Evolutionary conservation across 2,888 invertebrate genomes (phyloP).

Genomic region (Rhagophthalmus giganteus): DNA sequence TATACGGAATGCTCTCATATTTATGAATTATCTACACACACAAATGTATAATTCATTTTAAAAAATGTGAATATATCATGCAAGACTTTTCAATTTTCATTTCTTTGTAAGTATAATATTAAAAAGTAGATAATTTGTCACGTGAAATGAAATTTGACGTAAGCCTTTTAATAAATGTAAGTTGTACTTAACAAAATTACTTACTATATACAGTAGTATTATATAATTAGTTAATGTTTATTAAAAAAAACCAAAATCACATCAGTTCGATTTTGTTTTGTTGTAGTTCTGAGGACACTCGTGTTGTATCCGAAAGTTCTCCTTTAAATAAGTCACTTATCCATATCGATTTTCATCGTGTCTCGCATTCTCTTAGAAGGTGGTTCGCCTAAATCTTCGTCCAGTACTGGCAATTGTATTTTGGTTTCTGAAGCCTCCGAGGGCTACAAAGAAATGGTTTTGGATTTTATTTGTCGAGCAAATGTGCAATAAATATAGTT

Average conservation of each 20-base stretch:
- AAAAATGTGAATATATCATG: neutral
- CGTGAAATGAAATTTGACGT: neutral
- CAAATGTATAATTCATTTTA: neutral
- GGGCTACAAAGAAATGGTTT: constrained; percentile 60
- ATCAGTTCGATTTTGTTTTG: neutral
- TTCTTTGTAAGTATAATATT: neutral
- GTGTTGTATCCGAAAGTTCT: neutral
- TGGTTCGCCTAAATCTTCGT: constrained; percentile 57
- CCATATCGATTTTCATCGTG: constrained; percentile 48
- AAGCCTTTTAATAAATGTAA: neutral
- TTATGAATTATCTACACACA: neutral
- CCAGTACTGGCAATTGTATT: constrained; percentile 73
- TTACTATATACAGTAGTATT: neutral
- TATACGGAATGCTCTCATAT: neutral
- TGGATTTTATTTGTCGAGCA: too few relatives aligned
- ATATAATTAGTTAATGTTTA: too few relatives aligned
- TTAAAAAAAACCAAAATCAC: neutral
- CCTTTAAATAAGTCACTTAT: constrained; percentile 44
- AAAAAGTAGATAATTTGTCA: neutral
- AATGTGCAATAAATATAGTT: too few relatives aligned
- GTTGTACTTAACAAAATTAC: neutral
- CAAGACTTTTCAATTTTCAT: neutral
- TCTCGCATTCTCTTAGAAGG: constrained; percentile 53
- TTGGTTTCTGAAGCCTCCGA: constrained; percentile 80
- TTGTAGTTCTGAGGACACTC: neutral